Percentiles rank a stretch among this genome's conserved stretches.
Conservation (phyloP, 1,140 invertebrate genomes). For the Pseudomyrmex sp. region DNA sequence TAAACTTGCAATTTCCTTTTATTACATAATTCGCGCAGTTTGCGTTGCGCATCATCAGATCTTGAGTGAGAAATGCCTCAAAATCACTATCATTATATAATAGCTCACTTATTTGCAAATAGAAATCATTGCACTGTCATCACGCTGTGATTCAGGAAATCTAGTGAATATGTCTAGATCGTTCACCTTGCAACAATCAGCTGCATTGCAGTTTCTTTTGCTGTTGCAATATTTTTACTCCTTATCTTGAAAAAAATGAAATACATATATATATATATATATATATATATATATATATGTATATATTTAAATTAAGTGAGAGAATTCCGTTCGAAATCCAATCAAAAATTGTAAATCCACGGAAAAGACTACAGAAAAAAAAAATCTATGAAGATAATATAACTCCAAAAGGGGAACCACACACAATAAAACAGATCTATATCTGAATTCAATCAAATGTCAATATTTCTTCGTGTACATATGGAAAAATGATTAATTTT, state of each 20-base stretch:
- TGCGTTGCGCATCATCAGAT: background rate
- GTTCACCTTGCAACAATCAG: slow-evolving; percentile 6
- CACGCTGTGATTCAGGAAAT: slow-evolving; percentile 7
- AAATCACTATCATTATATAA: slow-evolving; percentile 40
- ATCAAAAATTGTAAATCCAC: too few relatives aligned
- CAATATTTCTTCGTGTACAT: too few relatives aligned
- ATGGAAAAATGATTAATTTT: too few relatives aligned
- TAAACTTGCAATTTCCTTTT: slow-evolving; percentile 25
- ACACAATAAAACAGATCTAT: too few relatives aligned
- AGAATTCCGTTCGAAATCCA: too few relatives aligned
- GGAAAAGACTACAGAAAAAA: too few relatives aligned
- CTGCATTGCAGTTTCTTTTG: background rate
- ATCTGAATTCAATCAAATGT: too few relatives aligned
- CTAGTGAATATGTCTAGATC: slow-evolving; percentile 9
- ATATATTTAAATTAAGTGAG: too few relatives aligned
- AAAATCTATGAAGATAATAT: too few relatives aligned
- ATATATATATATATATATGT: too few relatives aligned
- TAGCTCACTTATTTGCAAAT: slow-evolving; percentile 23
- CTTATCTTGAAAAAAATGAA: background rate
- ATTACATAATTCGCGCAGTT: background rate
- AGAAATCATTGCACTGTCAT: slow-evolving; percentile 16
- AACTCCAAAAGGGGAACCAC: too few relatives aligned
- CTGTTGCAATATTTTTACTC: background rate
- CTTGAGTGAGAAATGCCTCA: slow-evolving; percentile 22
- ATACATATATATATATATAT: too few relatives aligned